Evolutionary conservation across 35 echinoderm and acorn worm species (phyloP).

Genomic region (Apostichopus parvimensis): DNA sequence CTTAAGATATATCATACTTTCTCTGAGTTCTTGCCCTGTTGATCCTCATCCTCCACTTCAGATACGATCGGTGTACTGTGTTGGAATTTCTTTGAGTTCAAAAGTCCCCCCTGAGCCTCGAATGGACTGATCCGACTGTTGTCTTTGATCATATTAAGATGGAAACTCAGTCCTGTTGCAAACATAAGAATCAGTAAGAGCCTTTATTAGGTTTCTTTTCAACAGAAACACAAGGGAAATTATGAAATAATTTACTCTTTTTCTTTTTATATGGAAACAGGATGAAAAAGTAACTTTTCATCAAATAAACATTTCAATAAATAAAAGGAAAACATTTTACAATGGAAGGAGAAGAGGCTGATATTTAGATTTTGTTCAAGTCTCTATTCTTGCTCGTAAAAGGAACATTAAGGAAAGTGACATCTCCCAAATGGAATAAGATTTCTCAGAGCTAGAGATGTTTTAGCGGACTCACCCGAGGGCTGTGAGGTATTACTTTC

Average conservation of each 20-base stretch:
- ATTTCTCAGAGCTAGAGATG: neutral
- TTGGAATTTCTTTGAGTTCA: neutral
- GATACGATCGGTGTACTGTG: slow-evolving; percentile 13
- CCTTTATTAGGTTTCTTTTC: neutral
- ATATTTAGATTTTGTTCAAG: too few relatives aligned
- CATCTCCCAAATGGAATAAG: too few relatives aligned
- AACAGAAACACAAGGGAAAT: too few relatives aligned
- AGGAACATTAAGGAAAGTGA: too few relatives aligned
- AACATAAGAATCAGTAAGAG: neutral
- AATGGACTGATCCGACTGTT: slow-evolving; percentile 25
- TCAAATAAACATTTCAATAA: too few relatives aligned
- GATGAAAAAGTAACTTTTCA: too few relatives aligned
- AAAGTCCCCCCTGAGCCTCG: neutral
- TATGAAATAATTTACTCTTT: too few relatives aligned
- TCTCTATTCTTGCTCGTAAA: too few relatives aligned
- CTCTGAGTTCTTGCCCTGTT: neutral
- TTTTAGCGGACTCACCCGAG: slow-evolving; percentile 1
- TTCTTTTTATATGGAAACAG: too few relatives aligned
- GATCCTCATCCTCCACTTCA: neutral
- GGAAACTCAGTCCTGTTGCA: slow-evolving; percentile 8
- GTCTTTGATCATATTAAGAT: slow-evolving; percentile 19
- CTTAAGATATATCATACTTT: neutral
- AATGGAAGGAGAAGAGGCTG: too few relatives aligned
- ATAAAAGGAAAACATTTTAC: too few relatives aligned
- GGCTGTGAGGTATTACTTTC: slow-evolving; percentile 12